These are phyloP conservation scores for Amblyjoppa proteus DNA, from an alignment of 2,888 invertebrate genomes.

Conservation along the genomic window DNA sequence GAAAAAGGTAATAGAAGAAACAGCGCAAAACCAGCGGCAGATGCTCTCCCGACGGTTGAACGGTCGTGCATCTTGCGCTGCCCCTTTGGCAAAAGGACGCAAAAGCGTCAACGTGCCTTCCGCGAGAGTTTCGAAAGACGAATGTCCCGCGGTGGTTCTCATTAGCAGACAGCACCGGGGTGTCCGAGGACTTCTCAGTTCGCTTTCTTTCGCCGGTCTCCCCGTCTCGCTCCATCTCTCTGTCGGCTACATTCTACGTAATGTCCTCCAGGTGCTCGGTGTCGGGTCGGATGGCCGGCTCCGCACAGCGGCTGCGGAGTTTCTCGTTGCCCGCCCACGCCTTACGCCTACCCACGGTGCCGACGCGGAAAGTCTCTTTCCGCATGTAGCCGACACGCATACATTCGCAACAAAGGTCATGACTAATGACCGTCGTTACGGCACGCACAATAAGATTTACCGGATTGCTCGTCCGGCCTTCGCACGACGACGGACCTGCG, in stretches of 20 bases:
- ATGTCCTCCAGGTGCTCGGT: conserved; percentile 76
- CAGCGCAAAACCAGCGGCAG: conserved; percentile 60
- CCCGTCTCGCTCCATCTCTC: conserved; percentile 41
- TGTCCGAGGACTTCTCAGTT: conserved; percentile 66
- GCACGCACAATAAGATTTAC: conserved; percentile 73
- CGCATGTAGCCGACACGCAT: conserved; percentile 57
- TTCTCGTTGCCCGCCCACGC: conserved; percentile 73
- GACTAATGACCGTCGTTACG: conserved; percentile 77
- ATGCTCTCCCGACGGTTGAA: conserved; percentile 63
- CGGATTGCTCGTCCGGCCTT: conserved; percentile 48
- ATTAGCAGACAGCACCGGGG: conserved; percentile 77
- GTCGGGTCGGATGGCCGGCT: conserved; percentile 53
- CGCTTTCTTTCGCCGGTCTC: conserved; percentile 49
- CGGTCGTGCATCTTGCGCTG: conserved; percentile 69
- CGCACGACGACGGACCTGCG: conserved; percentile 16
- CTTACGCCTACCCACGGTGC: conserved; percentile 75
- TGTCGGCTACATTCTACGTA: conserved; percentile 69
- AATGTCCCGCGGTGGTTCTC: conserved; percentile 78
- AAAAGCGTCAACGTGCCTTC: conserved; percentile 75
- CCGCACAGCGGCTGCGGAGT: conserved; percentile 30
- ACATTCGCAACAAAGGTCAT: conserved; percentile 77
- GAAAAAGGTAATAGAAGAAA: conserved; percentile 15
- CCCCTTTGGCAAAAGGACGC: conserved; percentile 57
- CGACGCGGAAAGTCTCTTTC: conserved; percentile 2
- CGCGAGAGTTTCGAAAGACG: conserved; percentile 73